phyloP scores from a whole-genome alignment of 2,888 invertebrate species.

The Lasioglossum oenotherae region DNA sequence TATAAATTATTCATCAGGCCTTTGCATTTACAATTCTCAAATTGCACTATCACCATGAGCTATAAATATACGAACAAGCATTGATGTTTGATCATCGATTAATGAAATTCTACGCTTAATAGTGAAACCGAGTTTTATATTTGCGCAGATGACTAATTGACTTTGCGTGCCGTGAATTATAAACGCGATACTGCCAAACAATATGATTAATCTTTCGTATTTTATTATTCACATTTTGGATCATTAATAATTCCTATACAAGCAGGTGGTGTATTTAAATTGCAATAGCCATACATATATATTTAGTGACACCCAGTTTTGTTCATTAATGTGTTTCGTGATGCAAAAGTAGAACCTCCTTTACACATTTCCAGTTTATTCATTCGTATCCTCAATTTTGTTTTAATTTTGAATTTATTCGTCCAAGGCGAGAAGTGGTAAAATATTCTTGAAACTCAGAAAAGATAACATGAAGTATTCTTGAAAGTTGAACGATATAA shows the following conservation, averaged over 20 bases:
- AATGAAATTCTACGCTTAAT: neutral
- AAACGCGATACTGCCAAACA: neutral
- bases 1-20: too few species aligned
- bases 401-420: neutral
- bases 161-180: neutral
- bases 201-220: neutral
- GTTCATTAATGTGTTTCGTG: neutral
- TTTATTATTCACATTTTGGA: neutral
- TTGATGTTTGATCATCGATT: neutral
- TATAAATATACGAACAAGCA: neutral
- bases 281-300: neutral
- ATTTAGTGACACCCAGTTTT: neutral
- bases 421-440: too few species aligned
- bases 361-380: neutral
- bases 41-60: too few species aligned
- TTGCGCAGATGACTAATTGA: neutral
- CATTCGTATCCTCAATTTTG: neutral
- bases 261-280: neutral
- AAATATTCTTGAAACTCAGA: too few species aligned
- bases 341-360: neutral
- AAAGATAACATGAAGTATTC: too few species aligned
- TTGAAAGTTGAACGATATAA: neutral
- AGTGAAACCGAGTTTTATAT: neutral
- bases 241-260: slow-evolving; percentile 2
- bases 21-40: neutral